These are phyloP conservation scores for Hypomesus transpacificus DNA, from an alignment of 2,113 vertebrate species.

Conservation along the genomic window DNA sequence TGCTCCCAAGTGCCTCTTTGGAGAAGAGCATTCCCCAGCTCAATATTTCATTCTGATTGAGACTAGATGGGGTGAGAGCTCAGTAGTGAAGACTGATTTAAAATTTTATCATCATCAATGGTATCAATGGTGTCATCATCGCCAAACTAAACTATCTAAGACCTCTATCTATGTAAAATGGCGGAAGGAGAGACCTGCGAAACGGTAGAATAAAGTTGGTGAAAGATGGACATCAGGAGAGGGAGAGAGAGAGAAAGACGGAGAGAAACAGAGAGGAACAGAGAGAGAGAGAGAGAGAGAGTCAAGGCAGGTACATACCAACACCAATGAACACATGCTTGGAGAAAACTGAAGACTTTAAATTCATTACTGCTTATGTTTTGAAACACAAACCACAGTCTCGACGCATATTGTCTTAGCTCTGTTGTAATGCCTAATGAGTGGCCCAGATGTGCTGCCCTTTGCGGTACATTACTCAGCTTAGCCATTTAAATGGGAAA, in stretches of 20 bases:
- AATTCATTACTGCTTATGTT: no score
- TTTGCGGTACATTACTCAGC: no score
- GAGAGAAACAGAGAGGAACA: background rate
- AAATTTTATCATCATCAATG: no score
- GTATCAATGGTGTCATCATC: slow-evolving; percentile 29
- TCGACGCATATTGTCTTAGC: no score
- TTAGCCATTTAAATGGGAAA: no score
- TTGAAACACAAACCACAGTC: no score
- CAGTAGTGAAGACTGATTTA: slow-evolving; percentile 40
- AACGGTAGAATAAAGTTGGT: background rate
- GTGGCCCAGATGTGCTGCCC: no score
- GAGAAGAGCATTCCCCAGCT: slow-evolving; percentile 33
- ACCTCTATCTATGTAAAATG: slow-evolving; percentile 5
- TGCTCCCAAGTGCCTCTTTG: slow-evolving; percentile 37
- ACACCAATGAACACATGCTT: no score
- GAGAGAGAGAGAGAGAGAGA: slow-evolving; percentile 2
- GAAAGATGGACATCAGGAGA: background rate
- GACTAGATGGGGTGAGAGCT: slow-evolving; percentile 45
- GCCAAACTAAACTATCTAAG: slow-evolving; percentile 20
- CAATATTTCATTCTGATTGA: slow-evolving; percentile 59
- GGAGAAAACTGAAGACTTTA: no score
- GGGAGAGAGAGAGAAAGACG: background rate
- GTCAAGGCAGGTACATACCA: no score
- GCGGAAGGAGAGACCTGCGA: slow-evolving; percentile 4
- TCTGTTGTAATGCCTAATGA: no score